phyloP scores from a whole-genome alignment of 2,888 invertebrate species.

The Megalurothrips usitatus region DNA sequence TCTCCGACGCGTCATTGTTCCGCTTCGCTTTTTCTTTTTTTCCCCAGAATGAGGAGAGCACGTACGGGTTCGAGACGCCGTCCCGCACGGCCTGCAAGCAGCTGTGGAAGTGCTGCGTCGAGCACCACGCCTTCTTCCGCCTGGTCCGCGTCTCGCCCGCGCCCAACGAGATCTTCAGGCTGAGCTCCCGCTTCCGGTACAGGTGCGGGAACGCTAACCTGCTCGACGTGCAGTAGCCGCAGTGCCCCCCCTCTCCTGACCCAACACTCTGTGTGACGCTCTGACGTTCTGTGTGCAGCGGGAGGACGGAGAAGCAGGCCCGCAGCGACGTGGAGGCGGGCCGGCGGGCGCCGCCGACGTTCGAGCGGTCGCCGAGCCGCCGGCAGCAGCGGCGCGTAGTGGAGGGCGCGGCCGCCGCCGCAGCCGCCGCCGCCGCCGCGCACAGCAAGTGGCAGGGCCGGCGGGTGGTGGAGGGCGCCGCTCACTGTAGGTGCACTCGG shows the following conservation, averaged over 20 bases:
- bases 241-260: no score
- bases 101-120: constrained; percentile 92
- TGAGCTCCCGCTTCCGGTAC: constrained; percentile 74
- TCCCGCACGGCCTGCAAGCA: constrained; percentile 90
- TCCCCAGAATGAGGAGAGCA: constrained; percentile 86
- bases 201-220: constrained; percentile 53
- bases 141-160: constrained; percentile 72
- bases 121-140: constrained; percentile 91
- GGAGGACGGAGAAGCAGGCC: constrained; percentile 57
- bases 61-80: constrained; percentile 93
- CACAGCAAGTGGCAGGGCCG: constrained; percentile 17
- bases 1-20: background rate
- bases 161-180: constrained; percentile 68
- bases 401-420: constrained; percentile 47
- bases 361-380: constrained; percentile 73
- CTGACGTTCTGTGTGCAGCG: constrained; percentile 49
- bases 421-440: background rate
- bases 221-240: no score
- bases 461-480: constrained; percentile 44
- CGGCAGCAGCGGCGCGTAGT: constrained; percentile 66
- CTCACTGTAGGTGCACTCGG: constrained; percentile 45
- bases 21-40: constrained; percentile 30
- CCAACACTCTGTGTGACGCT: no score
- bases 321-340: constrained; percentile 48
- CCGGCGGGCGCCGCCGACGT: constrained; percentile 62